Conservation (phyloP, 2,888 invertebrate genomes). For the Heliconius cydno region DNA sequence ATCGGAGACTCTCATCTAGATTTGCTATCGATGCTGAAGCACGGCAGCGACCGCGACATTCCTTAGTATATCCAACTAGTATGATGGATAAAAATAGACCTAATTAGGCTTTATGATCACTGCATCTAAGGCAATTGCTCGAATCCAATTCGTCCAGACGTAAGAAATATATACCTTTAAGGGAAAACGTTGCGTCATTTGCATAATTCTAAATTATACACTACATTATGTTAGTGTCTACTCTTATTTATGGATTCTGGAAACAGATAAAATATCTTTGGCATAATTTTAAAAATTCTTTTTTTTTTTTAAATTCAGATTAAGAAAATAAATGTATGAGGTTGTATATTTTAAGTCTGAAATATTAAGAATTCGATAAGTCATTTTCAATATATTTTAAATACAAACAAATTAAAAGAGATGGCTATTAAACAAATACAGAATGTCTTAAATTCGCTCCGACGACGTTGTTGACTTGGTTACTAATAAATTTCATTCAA, state of each 20-base stretch:
- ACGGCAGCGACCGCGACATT: constrained; percentile 38
- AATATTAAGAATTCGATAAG: too few relatives aligned
- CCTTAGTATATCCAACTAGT: constrained; percentile 20
- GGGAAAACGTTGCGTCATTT: not conserved
- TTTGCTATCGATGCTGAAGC: constrained; percentile 44
- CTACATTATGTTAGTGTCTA: not conserved
- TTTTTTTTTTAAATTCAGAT: too few relatives aligned
- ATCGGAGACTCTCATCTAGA: constrained; percentile 64
- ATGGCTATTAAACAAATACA: not conserved
- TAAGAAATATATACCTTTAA: not conserved
- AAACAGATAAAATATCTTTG: not conserved
- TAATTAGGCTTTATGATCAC: constrained; percentile 16
- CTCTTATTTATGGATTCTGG: not conserved
- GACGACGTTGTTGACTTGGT: not conserved
- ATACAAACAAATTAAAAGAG: not conserved
- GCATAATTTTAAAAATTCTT: not conserved
- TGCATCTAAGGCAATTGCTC: constrained; percentile 10
- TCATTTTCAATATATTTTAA: too few relatives aligned
- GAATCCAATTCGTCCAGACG: constrained; percentile 2
- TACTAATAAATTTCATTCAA: not conserved
- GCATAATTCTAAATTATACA: constrained; percentile 16
- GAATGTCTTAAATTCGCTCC: not conserved
- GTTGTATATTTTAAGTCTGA: too few relatives aligned
- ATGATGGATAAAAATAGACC: not conserved
- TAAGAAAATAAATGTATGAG: too few relatives aligned